Base-by-base conservation (phyloP, 2,797 vertebrate species). In the Oreochromis grahami region DNA sequence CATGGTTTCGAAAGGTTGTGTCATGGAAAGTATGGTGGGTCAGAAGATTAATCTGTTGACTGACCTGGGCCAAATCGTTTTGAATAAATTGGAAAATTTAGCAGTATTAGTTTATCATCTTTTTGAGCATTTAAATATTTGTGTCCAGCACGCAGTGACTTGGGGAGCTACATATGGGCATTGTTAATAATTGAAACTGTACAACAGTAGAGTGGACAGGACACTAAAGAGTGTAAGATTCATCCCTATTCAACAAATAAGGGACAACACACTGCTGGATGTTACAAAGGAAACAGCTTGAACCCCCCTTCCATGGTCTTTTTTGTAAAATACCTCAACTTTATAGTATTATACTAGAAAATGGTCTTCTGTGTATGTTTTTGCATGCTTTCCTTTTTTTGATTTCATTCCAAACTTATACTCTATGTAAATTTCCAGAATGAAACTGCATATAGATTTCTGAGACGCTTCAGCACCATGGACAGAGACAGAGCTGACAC, bases 401-500 rank as follows among this genome's bases (percentile, higher is more conserved):
- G 3, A 19, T 32, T 72, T 48, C 4, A 72, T 72, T 48, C 24
- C 0, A 72, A 29, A 1, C 5, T 21, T 12, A 53, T 6, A 53
- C 9, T 48, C 43, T 72, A 29, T 72, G 68, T 19, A 32, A 48
- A 74, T 74, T 29, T 10, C 15, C 6, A 74, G 43, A 0, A 48
- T 32, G 45, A 74, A 74, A 50, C 15, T 32, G 0, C 9, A 32
- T 74, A 48, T 29, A 48, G 10, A 29, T 29, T 72, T 43, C 32
- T 13, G 51, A 24, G 50, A 51, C 3, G 6, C 43, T 81, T 84
- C 80, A 85, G 89, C 77, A 56, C 76, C 81, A 41, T 1, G 6
- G 78, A 86, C 76, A 84, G 72, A 50, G 29, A 52, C 45, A 14
- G 29, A 53, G 80, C 78, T 55, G 17, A 48, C n/a, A 0, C 19